Evolutionary conservation across 2,797 vertebrate genomes (phyloP), one percentile per base, ranked within the genome.

Genomic region (Pelochelys cantorii): DNA sequence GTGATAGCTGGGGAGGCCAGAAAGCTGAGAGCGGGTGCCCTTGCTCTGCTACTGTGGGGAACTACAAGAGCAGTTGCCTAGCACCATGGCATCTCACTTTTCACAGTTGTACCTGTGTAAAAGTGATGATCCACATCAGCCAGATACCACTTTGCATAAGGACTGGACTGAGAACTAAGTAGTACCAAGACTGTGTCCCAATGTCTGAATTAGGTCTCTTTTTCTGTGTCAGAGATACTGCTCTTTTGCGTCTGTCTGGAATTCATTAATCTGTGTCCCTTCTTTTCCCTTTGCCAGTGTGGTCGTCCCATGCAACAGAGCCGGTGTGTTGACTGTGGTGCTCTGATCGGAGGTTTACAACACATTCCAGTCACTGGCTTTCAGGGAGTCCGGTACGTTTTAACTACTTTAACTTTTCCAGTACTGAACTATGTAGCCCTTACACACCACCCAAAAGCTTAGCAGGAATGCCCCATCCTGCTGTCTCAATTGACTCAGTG

Each of bases 271-370:
- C 37, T 81, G 29, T 48, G n/a, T 77, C 90, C 2, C 27, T 7
- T 84, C 71, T 59, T 57, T 88, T 74, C n/a, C 12, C 87, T 88
- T 84, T 37, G 1, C 13, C 80, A 99, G 99, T 99, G 99, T 56
- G 99, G 99, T 13, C 92, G 0, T 53, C 99, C 99, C 1, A 97
- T 98, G 98, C 27, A 98, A 84, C 60, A 0, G 1, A 92, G 98
- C 81, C 0, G 0, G 0, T 99, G 99, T 84, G 2, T 97, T 0
- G 99, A 99, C 65, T 99, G 99, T 81, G 74, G 10, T 0, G 90
- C 0, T 11, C 1, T 0, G 0, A 96, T 99, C 2, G 99, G 99
- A 93, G 99, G 99, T 11, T 0, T 0, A 0, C 0, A 98, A 0
- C 98, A 99, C 91, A 1, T 0, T 0, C 22, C 98, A 0, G 0